These are phyloP conservation scores for Apistogramma diplotaenia DNA, from an alignment of 2,113 vertebrate species.

Conservation along the genomic window DNA sequence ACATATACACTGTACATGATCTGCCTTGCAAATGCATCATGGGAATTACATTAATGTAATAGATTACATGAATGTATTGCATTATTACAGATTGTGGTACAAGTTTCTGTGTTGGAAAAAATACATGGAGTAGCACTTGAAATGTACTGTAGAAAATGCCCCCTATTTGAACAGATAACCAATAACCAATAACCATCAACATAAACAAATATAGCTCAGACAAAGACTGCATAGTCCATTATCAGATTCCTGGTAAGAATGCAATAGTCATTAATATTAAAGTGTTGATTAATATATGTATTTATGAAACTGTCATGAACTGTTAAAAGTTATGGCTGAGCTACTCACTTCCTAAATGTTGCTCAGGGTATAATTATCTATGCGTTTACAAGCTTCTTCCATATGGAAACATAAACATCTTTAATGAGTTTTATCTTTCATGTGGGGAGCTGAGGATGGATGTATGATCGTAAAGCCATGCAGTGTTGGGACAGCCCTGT, in stretches of 20 bases:
- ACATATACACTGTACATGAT: slow-evolving; percentile 19
- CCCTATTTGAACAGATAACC: slow-evolving; percentile 70
- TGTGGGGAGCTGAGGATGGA: slow-evolving; percentile 9
- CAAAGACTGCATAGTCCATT: slow-evolving; percentile 78
- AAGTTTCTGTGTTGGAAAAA: slow-evolving; percentile 78
- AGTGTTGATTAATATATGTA: slow-evolving; percentile 74
- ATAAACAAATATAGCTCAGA: slow-evolving; percentile 72
- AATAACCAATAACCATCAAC: slow-evolving; percentile 80
- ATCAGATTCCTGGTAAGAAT: slow-evolving; percentile 70
- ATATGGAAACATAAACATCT: background rate
- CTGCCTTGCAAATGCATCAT: slow-evolving; percentile 13
- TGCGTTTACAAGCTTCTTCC: background rate
- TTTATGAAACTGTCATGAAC: slow-evolving; percentile 78
- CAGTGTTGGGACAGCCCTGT: slow-evolving; percentile 18
- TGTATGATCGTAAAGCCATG: slow-evolving; percentile 57
- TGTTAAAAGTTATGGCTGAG: slow-evolving; percentile 50
- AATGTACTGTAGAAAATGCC: slow-evolving; percentile 78
- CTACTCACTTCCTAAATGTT: slow-evolving; percentile 2
- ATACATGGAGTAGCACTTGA: slow-evolving; percentile 83
- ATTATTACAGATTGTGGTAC: slow-evolving; percentile 36
- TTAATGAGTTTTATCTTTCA: background rate
- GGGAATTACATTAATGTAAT: background rate
- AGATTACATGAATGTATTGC: slow-evolving; percentile 24
- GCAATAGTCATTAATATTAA: slow-evolving; percentile 62
- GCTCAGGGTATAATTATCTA: background rate